Base-by-base conservation (phyloP, 2,797 vertebrate species). In the Neopelma chrysocephalum region DNA sequence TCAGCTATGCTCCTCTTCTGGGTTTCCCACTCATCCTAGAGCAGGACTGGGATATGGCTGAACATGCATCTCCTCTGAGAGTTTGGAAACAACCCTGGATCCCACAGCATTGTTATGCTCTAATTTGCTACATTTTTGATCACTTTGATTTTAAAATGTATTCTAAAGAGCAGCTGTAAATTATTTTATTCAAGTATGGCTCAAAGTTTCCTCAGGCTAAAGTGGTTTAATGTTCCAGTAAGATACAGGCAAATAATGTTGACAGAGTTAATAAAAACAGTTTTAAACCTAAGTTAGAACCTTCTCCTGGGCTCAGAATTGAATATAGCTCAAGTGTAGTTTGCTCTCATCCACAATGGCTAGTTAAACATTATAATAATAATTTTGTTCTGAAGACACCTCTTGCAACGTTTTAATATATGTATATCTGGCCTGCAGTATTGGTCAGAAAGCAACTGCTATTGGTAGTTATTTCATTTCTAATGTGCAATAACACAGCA, bases 401-500 rank as follows among this genome's bases (percentile, higher is more conserved):
- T 79, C 76, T 88, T 82, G 50, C 62, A 96, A n/a, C 38, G 47
- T 64, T 94, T 91, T 82, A 92, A 58, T 88, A 6, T 34, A 43
- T 65, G 38, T 40, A 27, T 76, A 42, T 93, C 47, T 92, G 51
- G n/a, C 58, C 65, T 79, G 68, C n/a, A 58, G 26, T 48, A 48
- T 32, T 0, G 3, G 87, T 84, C 92, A 94, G 72, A 94, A 94
- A 88, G 79, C 54, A 91, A 79, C 68, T 65, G 45, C 76, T 94
- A 18, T 82, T 91, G 77, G 87, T 85, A 90, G 66, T 77, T 86
- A 60, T 68, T 95, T 90, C 12, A 61, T 88, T 93, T 96, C 87
- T 94, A 84, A 93, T 89, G 88, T 78, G 78, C 69, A 92, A 47
- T 90, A 96, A 92, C 87, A 79, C 69, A 92, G 48, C 53, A 94